Percentiles rank a stretch among this genome's conserved stretches.
These are phyloP conservation scores for Lates calcarifer DNA, from an alignment of 2,113 vertebrate species.

Conservation along the genomic window DNA sequence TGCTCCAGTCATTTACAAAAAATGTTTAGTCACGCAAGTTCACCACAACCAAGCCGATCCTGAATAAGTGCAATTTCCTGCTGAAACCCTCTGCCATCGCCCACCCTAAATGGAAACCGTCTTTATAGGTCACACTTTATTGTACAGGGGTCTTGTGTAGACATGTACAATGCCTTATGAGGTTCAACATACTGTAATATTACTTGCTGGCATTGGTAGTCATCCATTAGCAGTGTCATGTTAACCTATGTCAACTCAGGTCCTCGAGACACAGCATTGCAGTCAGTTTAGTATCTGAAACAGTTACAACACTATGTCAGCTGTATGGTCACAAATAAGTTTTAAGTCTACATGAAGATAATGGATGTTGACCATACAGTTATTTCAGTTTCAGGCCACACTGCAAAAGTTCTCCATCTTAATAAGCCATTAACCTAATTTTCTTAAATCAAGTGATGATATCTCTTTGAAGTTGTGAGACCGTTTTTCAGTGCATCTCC, in stretches of 20 bases:
- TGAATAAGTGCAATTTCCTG: constrained; percentile 88
- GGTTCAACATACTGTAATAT: constrained; percentile 63
- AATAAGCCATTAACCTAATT: constrained; percentile 17
- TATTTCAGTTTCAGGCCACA: constrained; percentile 33
- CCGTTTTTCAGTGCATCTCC: constrained; percentile 7
- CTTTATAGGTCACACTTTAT: constrained; percentile 59
- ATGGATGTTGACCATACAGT: constrained; percentile 19
- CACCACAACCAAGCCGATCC: constrained; percentile 81
- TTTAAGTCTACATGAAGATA: constrained; percentile 21
- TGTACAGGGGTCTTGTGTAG: constrained; percentile 66
- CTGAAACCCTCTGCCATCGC: constrained; percentile 73
- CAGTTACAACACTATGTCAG: constrained; percentile 16
- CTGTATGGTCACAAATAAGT: constrained; percentile 22
- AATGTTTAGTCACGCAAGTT: constrained; percentile 80
- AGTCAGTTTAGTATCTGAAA: constrained; percentile 50
- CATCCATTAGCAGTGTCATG: constrained; percentile 60
- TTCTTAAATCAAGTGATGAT: neutral
- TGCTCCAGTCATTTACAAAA: constrained; percentile 77
- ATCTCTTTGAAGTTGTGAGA: constrained; percentile 26
- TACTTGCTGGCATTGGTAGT: constrained; percentile 42
- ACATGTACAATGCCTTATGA: constrained; percentile 74
- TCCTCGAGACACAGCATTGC: constrained; percentile 58
- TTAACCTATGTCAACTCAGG: constrained; percentile 76
- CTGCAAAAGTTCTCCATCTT: constrained; percentile 54
- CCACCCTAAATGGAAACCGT: constrained; percentile 36